Evolutionary conservation across 2,113 vertebrate species (phyloP).

Genomic region (Nyctereutes procyonoides): DNA sequence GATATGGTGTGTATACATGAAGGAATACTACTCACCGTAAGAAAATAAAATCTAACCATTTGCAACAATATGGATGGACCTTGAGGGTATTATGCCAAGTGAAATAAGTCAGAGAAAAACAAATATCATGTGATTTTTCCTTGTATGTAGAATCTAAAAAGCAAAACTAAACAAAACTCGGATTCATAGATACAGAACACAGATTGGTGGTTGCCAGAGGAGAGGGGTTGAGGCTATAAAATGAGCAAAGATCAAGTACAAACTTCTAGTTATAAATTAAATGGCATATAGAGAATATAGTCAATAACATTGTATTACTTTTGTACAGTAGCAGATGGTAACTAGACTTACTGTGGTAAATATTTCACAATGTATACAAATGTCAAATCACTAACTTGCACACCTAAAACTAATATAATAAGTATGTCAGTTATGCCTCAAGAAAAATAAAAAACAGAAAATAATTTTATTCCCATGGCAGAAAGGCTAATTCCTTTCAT

Average conservation of each 20-base stretch:
- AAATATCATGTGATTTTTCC: not conserved
- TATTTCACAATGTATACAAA: not conserved
- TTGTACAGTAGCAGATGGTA: not conserved
- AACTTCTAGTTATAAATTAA: not conserved
- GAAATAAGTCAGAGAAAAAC: not conserved
- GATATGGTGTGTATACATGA: not conserved
- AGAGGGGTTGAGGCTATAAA: not conserved
- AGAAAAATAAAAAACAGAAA: slow-evolving; percentile 30
- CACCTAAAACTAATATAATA: not conserved
- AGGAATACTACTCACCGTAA: not conserved
- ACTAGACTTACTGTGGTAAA: not conserved
- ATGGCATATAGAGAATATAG: not conserved
- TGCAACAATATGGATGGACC: not conserved
- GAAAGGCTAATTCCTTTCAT: slow-evolving; percentile 67
- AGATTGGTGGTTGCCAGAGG: not conserved
- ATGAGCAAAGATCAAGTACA: not conserved
- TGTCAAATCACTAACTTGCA: not conserved
- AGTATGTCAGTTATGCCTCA: not conserved
- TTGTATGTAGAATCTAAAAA: not conserved
- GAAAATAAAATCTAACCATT: not conserved
- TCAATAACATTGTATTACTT: not conserved
- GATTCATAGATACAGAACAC: not conserved
- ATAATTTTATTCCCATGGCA: slow-evolving; percentile 70
- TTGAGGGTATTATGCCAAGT: not conserved
- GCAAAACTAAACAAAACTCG: not conserved